Percentiles rank a stretch among this genome's conserved stretches.
Conservation (phyloP, 1,140 invertebrate genomes). For the Brachionus manjavacas region DNA sequence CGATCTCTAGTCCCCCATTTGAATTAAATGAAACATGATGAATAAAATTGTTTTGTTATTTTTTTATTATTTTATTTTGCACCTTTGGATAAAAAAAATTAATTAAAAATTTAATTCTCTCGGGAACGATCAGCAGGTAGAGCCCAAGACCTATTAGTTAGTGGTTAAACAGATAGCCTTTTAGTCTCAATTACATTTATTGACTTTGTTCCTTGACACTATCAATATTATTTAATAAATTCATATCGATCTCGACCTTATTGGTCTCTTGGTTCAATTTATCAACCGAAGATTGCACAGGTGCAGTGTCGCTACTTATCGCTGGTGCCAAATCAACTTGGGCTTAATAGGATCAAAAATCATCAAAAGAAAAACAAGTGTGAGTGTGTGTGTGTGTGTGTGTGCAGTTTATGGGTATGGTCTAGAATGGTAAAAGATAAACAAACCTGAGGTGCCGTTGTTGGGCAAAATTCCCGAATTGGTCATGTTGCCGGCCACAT, state of each 20-base stretch:
- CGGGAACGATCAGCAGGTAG: neutral
- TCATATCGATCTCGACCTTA: conserved; percentile 24
- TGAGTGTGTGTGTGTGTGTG: neutral
- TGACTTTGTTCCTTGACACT: neutral
- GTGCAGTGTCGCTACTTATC: neutral
- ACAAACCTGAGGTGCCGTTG: conserved; percentile 33
- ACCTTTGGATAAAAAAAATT: neutral
- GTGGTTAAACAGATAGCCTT: neutral
- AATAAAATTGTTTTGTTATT: neutral
- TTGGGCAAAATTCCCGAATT: conserved; percentile 28
- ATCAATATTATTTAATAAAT: neutral
- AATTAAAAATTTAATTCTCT: neutral
- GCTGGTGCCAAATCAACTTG: neutral
- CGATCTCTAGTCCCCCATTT: neutral
- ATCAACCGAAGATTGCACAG: neutral
- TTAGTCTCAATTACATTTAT: neutral
- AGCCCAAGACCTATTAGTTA: neutral
- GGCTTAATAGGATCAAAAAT: neutral
- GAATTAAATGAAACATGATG: neutral
- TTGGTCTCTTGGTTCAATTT: conserved; percentile 9
- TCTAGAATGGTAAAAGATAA: neutral
- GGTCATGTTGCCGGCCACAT: conserved; percentile 26
- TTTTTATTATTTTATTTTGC: conserved; percentile 12
- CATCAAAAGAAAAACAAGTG: neutral
- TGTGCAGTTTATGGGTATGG: neutral